phyloP scores from a whole-genome alignment of 2,797 vertebrate genomes.

The Aulostomus chinensis region DNA sequence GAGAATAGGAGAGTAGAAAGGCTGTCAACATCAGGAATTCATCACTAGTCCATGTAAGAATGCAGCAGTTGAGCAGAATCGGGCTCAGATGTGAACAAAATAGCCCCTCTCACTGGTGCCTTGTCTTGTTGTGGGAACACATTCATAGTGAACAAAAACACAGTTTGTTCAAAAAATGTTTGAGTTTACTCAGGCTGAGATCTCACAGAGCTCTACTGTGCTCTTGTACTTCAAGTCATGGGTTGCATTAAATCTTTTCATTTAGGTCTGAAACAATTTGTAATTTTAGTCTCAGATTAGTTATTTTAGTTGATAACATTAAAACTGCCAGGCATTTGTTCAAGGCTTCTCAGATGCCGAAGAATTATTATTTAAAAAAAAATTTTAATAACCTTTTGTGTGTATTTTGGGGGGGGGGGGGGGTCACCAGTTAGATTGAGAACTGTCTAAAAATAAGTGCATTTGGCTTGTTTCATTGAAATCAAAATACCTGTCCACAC shows the following conservation, averaged over 20 bases:
- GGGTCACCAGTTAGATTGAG: no score
- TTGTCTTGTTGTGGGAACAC: conserved; percentile 42
- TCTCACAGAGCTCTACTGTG: conserved; percentile 33
- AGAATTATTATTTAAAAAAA: no score
- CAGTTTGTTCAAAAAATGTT: conserved; percentile 22
- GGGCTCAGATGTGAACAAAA: conserved; percentile 3
- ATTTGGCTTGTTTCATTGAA: no score
- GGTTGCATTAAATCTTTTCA: neutral
- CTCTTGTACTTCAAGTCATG: neutral
- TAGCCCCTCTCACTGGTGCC: conserved; percentile 26
- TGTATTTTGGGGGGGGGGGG: no score
- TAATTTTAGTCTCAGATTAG: no score
- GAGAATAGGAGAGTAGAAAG: conserved; percentile 10
- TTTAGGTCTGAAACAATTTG: no score
- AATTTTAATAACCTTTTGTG: no score
- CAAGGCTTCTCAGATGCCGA: no score
- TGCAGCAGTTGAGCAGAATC: conserved; percentile 12
- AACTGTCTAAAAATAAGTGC: no score
- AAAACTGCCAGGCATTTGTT: no score
- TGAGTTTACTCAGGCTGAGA: conserved; percentile 23
- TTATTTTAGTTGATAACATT: no score
- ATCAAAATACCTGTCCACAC: no score
- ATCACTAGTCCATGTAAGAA: conserved; percentile 7
- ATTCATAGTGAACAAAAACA: conserved; percentile 21
- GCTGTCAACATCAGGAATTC: conserved; percentile 29